Conservation (phyloP, 37 sponge, comb jelly and placozoan genomes). For the Aplysina aerophoba region DNA sequence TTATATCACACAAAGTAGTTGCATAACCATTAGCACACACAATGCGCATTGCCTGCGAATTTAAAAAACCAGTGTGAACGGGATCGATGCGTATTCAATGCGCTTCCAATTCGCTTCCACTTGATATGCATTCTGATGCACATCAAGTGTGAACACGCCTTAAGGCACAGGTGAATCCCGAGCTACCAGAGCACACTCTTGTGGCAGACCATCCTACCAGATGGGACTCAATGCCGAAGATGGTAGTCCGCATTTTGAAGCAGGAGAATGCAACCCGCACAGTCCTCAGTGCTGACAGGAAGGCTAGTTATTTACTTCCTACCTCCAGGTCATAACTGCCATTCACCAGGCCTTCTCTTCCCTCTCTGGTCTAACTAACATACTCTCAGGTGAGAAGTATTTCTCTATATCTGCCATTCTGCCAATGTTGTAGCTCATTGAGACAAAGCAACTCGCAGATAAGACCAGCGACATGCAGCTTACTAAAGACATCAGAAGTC, state of each 20-base stretch:
- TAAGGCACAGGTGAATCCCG: not conserved
- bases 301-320: slow-evolving; percentile 29
- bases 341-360: slow-evolving; percentile 27
- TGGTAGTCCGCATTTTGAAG: slow-evolving; percentile 36
- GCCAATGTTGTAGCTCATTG: slow-evolving; percentile 25
- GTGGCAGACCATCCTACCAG: slow-evolving; percentile 37
- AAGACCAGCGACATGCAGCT: slow-evolving; percentile 10
- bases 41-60: too few species aligned
- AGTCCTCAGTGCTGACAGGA: slow-evolving; percentile 40
- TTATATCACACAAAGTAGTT: too few species aligned
- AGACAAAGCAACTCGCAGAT: not conserved
- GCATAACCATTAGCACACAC: too few species aligned
- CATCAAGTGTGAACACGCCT: too few species aligned
- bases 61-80: too few species aligned
- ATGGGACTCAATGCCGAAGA: slow-evolving; percentile 48
- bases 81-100: too few species aligned
- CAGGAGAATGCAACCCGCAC: slow-evolving; percentile 38
- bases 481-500: slow-evolving; percentile 32
- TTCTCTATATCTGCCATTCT: slow-evolving; percentile 36
- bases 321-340: slow-evolving; percentile 29
- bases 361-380: slow-evolving; percentile 38
- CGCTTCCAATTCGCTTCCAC: too few species aligned
- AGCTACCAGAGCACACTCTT: slow-evolving; percentile 7
- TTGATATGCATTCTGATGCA: too few species aligned
- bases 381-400: slow-evolving; percentile 38